phyloP scores from a whole-genome alignment of 2,888 invertebrate species.

The Tipula lateralis region DNA sequence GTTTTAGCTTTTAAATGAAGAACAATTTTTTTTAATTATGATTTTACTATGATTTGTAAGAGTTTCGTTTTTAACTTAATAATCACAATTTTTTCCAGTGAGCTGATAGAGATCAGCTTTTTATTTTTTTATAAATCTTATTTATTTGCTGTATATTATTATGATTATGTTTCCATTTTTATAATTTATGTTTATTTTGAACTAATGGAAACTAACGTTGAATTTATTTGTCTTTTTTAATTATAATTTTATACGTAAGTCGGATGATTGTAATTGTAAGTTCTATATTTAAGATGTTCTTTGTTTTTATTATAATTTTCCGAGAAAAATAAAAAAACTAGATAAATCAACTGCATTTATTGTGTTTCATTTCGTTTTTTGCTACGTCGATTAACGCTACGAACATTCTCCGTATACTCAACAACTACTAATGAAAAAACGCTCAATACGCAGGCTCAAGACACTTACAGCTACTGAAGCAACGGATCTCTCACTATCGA shows the following conservation, averaged over 20 bases:
- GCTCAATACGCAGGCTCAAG: too few species aligned
- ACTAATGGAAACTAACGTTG: not conserved
- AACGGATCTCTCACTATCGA: too few species aligned
- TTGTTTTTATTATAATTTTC: not conserved
- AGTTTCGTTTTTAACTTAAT: not conserved
- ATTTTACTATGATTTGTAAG: not conserved
- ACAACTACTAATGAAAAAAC: too few species aligned
- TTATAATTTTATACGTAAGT: not conserved
- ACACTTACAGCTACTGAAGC: too few species aligned
- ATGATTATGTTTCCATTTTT: not conserved
- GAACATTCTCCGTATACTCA: too few species aligned
- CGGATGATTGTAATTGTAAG: not conserved
- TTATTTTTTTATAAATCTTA: not conserved
- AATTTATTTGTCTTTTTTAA: not conserved
- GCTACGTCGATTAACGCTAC: too few species aligned
- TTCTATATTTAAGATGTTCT: not conserved
- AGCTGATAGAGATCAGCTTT: not conserved
- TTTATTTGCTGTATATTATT: not conserved
- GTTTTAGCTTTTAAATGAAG: not conserved
- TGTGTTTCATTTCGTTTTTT: too few species aligned
- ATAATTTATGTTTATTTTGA: not conserved
- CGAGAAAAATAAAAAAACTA: not conserved
- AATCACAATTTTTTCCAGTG: slow-evolving; percentile 14
- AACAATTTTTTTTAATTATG: not conserved
- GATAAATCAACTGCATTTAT: not conserved